Evolutionary conservation across 2,113 vertebrate genomes (phyloP).

Genomic region (Leucosticte australis): DNA sequence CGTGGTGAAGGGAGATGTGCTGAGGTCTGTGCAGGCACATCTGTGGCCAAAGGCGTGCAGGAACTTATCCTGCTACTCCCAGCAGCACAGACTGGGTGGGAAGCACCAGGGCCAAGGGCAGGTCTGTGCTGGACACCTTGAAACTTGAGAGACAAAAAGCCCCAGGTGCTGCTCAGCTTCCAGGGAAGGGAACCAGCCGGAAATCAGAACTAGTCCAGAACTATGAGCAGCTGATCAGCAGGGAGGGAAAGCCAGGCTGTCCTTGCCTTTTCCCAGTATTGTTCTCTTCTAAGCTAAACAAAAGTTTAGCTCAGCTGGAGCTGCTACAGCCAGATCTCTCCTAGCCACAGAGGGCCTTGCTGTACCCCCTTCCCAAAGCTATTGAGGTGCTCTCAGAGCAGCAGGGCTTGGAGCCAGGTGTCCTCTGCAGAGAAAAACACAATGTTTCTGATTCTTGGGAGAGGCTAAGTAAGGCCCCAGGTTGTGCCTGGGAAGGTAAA

Average conservation of each 20-base stretch:
- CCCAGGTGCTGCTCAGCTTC: background rate
- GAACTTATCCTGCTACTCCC: background rate
- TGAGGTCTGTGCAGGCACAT: background rate
- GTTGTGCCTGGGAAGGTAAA: background rate
- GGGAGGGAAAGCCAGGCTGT: background rate
- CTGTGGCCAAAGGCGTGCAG: background rate
- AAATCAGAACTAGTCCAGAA: background rate
- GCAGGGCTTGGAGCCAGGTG: background rate
- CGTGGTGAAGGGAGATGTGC: background rate
- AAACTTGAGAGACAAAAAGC: background rate
- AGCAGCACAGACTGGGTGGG: background rate
- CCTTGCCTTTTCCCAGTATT: background rate
- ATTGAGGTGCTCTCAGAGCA: background rate
- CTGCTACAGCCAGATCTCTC: background rate
- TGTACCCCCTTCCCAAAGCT: background rate
- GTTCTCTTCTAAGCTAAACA: background rate
- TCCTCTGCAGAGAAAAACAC: background rate
- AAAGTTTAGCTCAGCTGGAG: background rate
- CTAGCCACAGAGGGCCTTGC: background rate
- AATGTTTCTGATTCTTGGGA: background rate
- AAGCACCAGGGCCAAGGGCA: background rate
- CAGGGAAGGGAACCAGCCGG: background rate
- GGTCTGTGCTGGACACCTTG: background rate
- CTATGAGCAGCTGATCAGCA: background rate
- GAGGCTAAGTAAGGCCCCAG: background rate